Evolutionary conservation across 2,797 vertebrate genomes (phyloP), one percentile per base, ranked within the genome.

Genomic region (Garrulus glandarius): DNA sequence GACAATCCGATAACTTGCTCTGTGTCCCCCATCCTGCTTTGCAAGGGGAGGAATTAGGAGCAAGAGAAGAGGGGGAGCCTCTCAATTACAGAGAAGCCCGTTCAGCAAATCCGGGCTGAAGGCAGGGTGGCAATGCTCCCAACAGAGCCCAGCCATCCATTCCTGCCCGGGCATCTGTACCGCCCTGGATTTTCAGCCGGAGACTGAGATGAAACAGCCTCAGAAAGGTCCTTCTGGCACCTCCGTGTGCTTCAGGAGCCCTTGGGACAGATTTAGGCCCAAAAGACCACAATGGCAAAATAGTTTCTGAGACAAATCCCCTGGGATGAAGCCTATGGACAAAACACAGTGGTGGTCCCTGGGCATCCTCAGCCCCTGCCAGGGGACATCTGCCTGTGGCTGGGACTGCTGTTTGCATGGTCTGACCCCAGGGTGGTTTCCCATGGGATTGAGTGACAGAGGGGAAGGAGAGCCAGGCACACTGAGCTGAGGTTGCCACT

Each of bases 401-500:
- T 53, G 53, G n/a, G n/a, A 18, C n/a, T 21, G 41, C 53, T 59
- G 34, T n/a, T 68, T 67, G 64, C 49, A 24, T 2, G 12, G 30
- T 18, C 39, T 86, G 67, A 34, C 11, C 55, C 67, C 71, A 34
- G 59, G 19, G 23, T 56, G 46, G 24, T 6, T 84, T n/a, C 39
- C 37, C 0, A 0, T 21, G 75, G 46, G 46, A 21, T 68, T 9
- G 34, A 74, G 69, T 29, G 83, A n/a, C 1, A 3, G 37, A 88
- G 32, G 5, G 21, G 11, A 10, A 46, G 53, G 46, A 92, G 27
- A 39, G 5, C 29, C 15, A 10, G 41, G 78, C 64, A 71, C 5
- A 1, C 43, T 6, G 47, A 92, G 61, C 56, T 0, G 0, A 21
- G 17, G 34, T 7, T 68, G 49, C 60, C 89, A 41, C 37, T 0